phyloP scores from a whole-genome alignment of 1,140 invertebrate genomes.

The Saccostrea cuccullata region DNA sequence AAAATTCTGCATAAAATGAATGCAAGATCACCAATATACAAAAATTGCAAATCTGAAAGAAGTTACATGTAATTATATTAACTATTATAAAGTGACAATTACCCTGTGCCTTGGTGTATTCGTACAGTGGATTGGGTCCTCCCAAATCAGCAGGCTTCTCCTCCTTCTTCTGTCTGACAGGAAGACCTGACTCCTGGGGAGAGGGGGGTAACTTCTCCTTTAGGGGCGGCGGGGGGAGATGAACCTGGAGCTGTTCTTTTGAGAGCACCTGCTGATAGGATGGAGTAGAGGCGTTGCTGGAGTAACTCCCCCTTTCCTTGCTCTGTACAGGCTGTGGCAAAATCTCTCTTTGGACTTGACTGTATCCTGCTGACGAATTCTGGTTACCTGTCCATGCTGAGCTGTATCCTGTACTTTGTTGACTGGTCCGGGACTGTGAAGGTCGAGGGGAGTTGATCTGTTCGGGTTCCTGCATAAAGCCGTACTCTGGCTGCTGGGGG shows the following conservation, averaged over 20 bases:
- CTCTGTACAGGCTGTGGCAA: not conserved
- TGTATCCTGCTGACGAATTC: not conserved
- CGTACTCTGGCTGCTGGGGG: not conserved
- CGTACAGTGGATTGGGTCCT: slow-evolving; percentile 24
- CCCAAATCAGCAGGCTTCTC: not conserved
- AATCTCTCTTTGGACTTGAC: not conserved
- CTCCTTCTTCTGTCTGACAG: slow-evolving; percentile 13
- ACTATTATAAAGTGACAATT: too few species aligned
- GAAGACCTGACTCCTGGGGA: not conserved
- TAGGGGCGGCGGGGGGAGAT: not conserved
- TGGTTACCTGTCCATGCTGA: not conserved
- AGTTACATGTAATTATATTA: too few species aligned
- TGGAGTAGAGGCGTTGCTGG: not conserved
- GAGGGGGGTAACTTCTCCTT: not conserved
- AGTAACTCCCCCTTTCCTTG: slow-evolving; percentile 12
- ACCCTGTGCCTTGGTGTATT: slow-evolving; percentile 33
- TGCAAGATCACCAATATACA: too few species aligned
- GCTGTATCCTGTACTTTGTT: not conserved
- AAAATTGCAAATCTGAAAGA: too few species aligned
- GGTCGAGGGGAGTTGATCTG: not conserved
- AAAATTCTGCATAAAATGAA: too few species aligned
- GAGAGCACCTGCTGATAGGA: slow-evolving; percentile 10
- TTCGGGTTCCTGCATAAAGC: not conserved
- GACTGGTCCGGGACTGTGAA: not conserved
- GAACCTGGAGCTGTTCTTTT: not conserved